phyloP scores from a whole-genome alignment of 2,113 vertebrate genomes.

The Carettochelys insculpta region DNA sequence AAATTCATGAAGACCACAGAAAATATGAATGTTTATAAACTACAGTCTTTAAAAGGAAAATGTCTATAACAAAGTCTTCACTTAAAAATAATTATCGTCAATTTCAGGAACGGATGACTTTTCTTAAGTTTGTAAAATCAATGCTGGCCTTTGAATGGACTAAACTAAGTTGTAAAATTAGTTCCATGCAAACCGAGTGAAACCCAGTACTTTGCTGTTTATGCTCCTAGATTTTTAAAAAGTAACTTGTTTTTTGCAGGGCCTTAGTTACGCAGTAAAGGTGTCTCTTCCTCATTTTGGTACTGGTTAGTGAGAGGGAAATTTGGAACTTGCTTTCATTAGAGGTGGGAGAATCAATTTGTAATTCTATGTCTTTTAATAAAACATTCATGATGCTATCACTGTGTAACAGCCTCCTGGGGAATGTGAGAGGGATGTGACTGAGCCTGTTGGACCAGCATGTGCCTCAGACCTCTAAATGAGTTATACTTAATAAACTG shows the following conservation, averaged over 20 bases:
- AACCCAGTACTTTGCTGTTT: not conserved
- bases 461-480: not conserved
- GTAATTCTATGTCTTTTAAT: not conserved
- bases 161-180: not conserved
- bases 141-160: not conserved
- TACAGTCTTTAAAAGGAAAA: not conserved
- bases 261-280: not conserved
- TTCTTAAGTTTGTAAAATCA: too few relatives aligned
- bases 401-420: not conserved
- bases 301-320: not conserved
- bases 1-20: not conserved
- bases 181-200: not conserved
- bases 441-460: not conserved
- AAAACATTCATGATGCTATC: not conserved
- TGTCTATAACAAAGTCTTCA: not conserved
- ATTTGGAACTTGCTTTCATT: not conserved
- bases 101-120: too few relatives aligned
- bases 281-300: not conserved
- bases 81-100: too few relatives aligned
- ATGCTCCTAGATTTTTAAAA: not conserved
- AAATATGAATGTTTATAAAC: not conserved
- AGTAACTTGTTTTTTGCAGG: not conserved
- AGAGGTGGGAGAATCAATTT: not conserved
- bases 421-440: not conserved
- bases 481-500: conserved; percentile 32